Evolutionary conservation across 2,113 vertebrate genomes (phyloP).

Genomic region (Rhadina sibilatrix): DNA sequence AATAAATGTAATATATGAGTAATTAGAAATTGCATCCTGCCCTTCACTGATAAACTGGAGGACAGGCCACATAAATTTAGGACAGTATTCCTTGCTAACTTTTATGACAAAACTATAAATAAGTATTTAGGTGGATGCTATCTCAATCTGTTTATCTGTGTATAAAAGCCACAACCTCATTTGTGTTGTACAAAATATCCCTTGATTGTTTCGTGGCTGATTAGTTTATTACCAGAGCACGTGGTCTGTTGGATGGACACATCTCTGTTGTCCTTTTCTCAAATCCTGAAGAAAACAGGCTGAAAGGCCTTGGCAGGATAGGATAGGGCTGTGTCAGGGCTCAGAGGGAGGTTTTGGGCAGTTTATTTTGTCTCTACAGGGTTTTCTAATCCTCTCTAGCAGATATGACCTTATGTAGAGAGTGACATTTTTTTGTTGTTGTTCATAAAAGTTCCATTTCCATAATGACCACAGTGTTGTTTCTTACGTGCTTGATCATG

Average conservation of each 20-base stretch:
- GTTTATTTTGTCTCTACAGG: not conserved
- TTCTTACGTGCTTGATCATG: not conserved
- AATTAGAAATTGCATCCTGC: constrained; percentile 12
- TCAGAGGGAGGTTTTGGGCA: not conserved
- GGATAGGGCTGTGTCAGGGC: not conserved
- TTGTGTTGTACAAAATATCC: not conserved
- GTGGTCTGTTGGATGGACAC: not conserved
- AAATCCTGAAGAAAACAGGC: not conserved
- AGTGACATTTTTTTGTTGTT: not conserved
- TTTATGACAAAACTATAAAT: constrained; percentile 11
- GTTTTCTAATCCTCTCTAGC: not conserved
- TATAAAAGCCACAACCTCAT: not conserved
- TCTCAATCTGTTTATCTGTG: not conserved
- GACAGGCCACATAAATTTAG: not conserved
- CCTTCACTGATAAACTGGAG: not conserved
- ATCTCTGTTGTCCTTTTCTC: not conserved
- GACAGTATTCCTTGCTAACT: not conserved
- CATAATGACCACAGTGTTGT: not conserved
- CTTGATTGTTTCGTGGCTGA: not conserved
- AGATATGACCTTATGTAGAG: not conserved
- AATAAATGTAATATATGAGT: not conserved
- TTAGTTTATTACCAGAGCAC: not conserved
- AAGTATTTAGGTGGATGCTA: not conserved
- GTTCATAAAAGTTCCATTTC: not conserved
- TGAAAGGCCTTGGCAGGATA: not conserved